These are phyloP conservation scores for Bombus waltoni DNA, from an alignment of 1,140 invertebrate genomes.

Conservation along the genomic window DNA sequence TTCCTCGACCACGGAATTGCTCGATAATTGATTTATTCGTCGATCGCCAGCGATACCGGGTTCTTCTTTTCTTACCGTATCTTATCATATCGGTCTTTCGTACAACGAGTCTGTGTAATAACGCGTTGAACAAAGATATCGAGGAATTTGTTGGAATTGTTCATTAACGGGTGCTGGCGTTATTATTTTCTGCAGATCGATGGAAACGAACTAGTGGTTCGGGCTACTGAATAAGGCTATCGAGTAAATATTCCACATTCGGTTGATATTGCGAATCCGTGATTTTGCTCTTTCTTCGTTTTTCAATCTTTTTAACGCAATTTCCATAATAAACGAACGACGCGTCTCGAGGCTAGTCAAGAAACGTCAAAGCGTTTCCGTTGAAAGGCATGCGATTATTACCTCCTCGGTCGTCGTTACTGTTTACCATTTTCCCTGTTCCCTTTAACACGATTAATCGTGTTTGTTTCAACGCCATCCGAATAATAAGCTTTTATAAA, in stretches of 20 bases:
- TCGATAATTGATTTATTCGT: neutral
- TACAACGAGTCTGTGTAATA: neutral
- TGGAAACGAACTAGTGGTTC: too few species aligned
- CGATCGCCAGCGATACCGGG: neutral
- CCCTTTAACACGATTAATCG: neutral
- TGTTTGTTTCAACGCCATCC: neutral
- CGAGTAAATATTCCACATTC: neutral
- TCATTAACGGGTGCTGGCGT: neutral
- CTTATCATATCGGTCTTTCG: neutral
- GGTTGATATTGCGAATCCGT: too few species aligned
- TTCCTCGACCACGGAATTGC: neutral
- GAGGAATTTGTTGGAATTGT: neutral
- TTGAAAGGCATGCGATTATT: neutral
- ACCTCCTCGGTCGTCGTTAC: neutral
- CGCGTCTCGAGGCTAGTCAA: neutral
- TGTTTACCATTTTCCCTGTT: neutral
- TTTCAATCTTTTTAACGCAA: neutral
- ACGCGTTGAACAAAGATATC: neutral
- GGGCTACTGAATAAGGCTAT: too few species aligned
- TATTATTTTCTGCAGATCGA: neutral
- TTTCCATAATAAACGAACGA: neutral
- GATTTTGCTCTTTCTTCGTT: neutral
- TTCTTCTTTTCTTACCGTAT: neutral
- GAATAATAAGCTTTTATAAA: neutral
- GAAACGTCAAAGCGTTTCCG: constrained; percentile 34